phyloP scores from a whole-genome alignment of 2,888 invertebrate species.

The Acholoe squamosa region DNA sequence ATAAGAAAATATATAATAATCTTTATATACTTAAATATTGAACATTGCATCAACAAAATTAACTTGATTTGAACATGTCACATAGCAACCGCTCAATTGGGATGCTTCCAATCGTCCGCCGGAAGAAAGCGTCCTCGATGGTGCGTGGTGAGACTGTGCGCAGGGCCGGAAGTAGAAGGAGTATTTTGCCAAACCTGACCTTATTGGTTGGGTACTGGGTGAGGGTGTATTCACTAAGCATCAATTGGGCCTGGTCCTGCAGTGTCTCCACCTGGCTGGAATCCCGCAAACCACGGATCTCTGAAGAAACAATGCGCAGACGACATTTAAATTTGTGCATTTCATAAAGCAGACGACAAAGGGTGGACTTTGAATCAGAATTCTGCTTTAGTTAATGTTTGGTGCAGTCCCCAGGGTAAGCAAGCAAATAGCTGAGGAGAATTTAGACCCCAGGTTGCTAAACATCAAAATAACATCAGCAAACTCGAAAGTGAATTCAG shows the following conservation, averaged over 20 bases:
- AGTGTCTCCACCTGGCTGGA: conserved; percentile 86
- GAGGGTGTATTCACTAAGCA: conserved; percentile 88
- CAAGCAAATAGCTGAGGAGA: no score
- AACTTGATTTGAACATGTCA: conserved; percentile 86
- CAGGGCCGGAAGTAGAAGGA: conserved; percentile 89
- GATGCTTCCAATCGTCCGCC: conserved; percentile 89
- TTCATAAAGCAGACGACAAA: no score
- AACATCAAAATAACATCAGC: no score
- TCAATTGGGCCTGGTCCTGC: conserved; percentile 91
- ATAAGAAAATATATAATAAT: conserved; percentile 3
- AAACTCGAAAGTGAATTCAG: no score
- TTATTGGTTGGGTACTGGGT: conserved; percentile 81
- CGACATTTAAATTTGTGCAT: no score
- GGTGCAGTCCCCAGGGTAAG: no score
- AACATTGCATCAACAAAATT: background rate
- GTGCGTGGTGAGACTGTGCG: conserved; percentile 85
- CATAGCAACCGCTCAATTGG: conserved; percentile 88
- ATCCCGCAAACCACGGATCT: conserved; percentile 87
- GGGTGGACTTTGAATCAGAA: no score
- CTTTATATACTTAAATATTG: no score
- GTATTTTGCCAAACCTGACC: conserved; percentile 89
- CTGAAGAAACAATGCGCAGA: conserved; percentile 80
- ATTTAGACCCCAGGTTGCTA: no score
- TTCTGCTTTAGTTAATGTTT: no score
- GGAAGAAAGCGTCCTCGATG: conserved; percentile 89